Percentiles rank a stretch among this genome's conserved stretches.
These are phyloP conservation scores for Euura saliciscinereae DNA, from an alignment of 1,140 invertebrate species.

Conservation along the genomic window DNA sequence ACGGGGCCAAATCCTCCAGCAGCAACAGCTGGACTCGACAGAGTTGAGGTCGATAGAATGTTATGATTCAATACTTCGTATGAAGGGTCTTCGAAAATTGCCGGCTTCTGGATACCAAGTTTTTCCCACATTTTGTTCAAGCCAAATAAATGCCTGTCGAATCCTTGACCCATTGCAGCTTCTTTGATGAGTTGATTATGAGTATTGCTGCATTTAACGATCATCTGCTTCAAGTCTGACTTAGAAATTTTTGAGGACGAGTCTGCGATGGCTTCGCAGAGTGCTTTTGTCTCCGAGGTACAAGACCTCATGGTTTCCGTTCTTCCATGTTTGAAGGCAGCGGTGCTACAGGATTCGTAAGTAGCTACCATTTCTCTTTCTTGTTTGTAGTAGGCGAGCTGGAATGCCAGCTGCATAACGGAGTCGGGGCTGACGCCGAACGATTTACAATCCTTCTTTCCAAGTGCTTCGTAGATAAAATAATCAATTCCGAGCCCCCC, in stretches of 20 bases:
- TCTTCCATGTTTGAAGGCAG: constrained; percentile 94
- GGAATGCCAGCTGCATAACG: constrained; percentile 94
- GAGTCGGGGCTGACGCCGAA: constrained; percentile 91
- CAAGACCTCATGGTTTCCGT: constrained; percentile 95
- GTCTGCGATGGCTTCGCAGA: constrained; percentile 68
- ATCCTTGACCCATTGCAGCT: constrained; percentile 96
- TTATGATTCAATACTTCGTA: constrained; percentile 88
- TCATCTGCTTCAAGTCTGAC: constrained; percentile 72
- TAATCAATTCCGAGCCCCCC: constrained; percentile 77
- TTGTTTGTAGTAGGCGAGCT: constrained; percentile 86
- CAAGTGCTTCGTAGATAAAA: constrained; percentile 73
- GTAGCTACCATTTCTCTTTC: constrained; percentile 77
- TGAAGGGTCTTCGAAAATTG: constrained; percentile 80
- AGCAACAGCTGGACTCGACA: constrained; percentile 85
- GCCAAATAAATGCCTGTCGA: constrained; percentile 94
- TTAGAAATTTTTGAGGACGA: constrained; percentile 57
- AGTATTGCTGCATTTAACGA: constrained; percentile 82
- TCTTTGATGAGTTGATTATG: constrained; percentile 89
- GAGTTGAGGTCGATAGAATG: constrained; percentile 94
- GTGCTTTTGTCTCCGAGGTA: constrained; percentile 77
- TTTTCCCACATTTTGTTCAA: constrained; percentile 75
- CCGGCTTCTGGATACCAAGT: constrained; percentile 63
- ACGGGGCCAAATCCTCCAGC: constrained; percentile 96
- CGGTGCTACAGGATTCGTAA: constrained; percentile 96
- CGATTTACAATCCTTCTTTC: constrained; percentile 82